These are phyloP conservation scores for Drosophila colorata DNA, from an alignment of 2,888 invertebrate species.

Conservation along the genomic window DNA sequence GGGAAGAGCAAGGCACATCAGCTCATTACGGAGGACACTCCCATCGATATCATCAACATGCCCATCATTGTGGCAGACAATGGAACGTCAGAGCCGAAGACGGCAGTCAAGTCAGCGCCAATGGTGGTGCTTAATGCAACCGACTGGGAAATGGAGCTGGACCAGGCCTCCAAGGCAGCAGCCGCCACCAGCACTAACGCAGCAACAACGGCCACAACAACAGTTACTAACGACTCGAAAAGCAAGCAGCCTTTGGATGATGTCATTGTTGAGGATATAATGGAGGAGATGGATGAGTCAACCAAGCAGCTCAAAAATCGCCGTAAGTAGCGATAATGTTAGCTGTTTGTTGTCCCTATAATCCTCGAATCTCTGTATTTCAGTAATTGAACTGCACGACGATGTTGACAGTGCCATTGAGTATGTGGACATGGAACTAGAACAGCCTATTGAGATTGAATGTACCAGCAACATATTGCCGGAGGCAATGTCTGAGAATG, in stretches of 20 bases:
- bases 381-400: slow-evolving; percentile 67
- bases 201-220: slow-evolving; percentile 31
- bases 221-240: slow-evolving; percentile 44
- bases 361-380: neutral
- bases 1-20: slow-evolving; percentile 65
- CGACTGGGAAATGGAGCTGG: slow-evolving; percentile 89
- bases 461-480: slow-evolving; percentile 61
- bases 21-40: slow-evolving; percentile 87
- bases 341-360: no score
- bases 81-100: slow-evolving; percentile 48
- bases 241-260: slow-evolving; percentile 68
- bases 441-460: slow-evolving; percentile 69
- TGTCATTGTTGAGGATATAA: slow-evolving; percentile 64
- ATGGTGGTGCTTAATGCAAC: slow-evolving; percentile 82
- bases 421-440: slow-evolving; percentile 73
- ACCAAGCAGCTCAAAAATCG: slow-evolving; percentile 51
- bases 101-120: slow-evolving; percentile 39
- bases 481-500: slow-evolving; percentile 24
- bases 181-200: slow-evolving; percentile 18
- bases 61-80: slow-evolving; percentile 83
- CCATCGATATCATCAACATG: slow-evolving; percentile 86
- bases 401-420: slow-evolving; percentile 66
- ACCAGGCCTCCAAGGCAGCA: slow-evolving; percentile 84
- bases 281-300: slow-evolving; percentile 20
- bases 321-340: slow-evolving; percentile 41